Evolutionary conservation across 2,113 vertebrate genomes (phyloP), one percentile per base, ranked within the genome.

Genomic region (Acanthisitta chloris): DNA sequence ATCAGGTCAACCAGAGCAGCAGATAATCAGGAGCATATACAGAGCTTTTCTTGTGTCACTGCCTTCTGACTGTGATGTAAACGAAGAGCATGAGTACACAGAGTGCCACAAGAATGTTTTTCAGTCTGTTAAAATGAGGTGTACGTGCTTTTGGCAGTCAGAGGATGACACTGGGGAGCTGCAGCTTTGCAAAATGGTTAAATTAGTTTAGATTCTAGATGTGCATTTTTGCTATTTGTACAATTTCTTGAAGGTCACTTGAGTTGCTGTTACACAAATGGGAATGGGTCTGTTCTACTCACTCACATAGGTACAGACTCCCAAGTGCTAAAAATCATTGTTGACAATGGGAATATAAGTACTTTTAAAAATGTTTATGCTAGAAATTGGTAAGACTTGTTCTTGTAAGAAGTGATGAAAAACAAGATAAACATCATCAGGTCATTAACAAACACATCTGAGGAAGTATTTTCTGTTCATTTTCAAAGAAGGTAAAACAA

Each of bases 1-100:
- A 74, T 92, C 54, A 88, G 81, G 95, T 96, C 92, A 96, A 17
- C 38, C 95, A 85, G 77, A 90, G 88, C 52, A 82, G 73, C 67
- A 54, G 91, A 84, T 70, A 42, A 92, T 23, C 36, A 58, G 82
- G 71, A 74, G 81, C 49, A 34, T 12, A 14, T 24, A 34, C 46
- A 12, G 54, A 26, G 61, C 65, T 78, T 29, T 88, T 46, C 62
- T 45, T 92, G 94, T 92, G 86, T 49, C 84, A 5, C 40, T 86
- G 77, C 81, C 67, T 96, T 59, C 90, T 66, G 82, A 4, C 85
- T 38, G 66, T 19, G 61, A 4, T 84, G 76, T 20, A 40, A 34
- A 25, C 1, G 72, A 58, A n/a, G 71, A 92, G 40, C 38, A 5
- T 3, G 36, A 34, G 77, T 5, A 46, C 54, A 3, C 29, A 5